phyloP scores from a whole-genome alignment of 2,888 invertebrate species.

The Lochmaea crataegi region DNA sequence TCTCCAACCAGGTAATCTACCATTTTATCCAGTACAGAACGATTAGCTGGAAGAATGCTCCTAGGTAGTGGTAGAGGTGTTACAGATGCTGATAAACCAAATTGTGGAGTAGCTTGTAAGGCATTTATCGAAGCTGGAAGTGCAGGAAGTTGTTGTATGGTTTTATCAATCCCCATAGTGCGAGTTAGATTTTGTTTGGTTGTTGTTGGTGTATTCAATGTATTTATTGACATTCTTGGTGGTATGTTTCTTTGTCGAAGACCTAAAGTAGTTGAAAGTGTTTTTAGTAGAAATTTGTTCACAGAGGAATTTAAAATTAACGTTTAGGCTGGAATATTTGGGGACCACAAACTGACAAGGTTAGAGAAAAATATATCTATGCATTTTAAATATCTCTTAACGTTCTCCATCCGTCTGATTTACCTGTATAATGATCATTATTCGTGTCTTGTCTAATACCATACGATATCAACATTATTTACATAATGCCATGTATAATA shows the following conservation, averaged over 20 bases:
- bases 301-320: too few species aligned
- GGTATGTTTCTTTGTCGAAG: slow-evolving; percentile 43
- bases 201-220: slow-evolving; percentile 16
- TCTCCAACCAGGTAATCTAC: slow-evolving; percentile 96
- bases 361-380: too few species aligned
- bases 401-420: too few species aligned
- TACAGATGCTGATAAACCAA: slow-evolving; percentile 6
- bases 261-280: slow-evolving; percentile 35
- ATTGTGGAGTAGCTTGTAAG: not conserved
- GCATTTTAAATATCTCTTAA: too few species aligned
- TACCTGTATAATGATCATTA: not conserved
- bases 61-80: slow-evolving; percentile 71
- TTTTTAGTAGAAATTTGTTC: too few species aligned
- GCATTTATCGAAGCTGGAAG: not conserved
- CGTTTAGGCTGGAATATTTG: too few species aligned
- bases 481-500: too few species aligned
- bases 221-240: slow-evolving; percentile 19
- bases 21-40: slow-evolving; percentile 86
- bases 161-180: not conserved
- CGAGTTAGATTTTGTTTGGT: not conserved
- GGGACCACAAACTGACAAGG: too few species aligned
- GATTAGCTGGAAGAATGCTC: slow-evolving; percentile 78
- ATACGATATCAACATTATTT: too few species aligned
- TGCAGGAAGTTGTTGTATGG: not conserved
- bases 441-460: not conserved